Evolutionary conservation across 2,888 invertebrate species (phyloP).

Genomic region (Exephanes ischioxanthus): DNA sequence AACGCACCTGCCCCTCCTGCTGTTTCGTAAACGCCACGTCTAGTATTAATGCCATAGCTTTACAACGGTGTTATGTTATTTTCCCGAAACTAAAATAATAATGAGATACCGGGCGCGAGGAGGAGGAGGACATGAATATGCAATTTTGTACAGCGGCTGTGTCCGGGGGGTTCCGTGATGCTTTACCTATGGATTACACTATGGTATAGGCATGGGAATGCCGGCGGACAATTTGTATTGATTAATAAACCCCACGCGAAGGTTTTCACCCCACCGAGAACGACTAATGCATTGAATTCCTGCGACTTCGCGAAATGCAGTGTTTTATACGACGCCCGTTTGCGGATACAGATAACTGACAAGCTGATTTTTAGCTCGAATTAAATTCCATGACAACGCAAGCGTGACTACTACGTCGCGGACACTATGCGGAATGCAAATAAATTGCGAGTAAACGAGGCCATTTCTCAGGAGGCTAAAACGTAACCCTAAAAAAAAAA

Average conservation of each 20-base stretch:
- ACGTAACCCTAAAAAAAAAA: neutral
- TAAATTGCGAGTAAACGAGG: conserved; percentile 48
- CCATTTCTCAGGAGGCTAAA: conserved; percentile 45
- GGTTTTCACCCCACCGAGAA: conserved; percentile 10
- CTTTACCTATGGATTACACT: conserved; percentile 13
- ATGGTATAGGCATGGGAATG: neutral
- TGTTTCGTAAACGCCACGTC: conserved; percentile 11
- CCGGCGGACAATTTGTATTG: conserved; percentile 56
- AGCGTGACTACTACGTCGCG: neutral
- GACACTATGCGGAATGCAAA: neutral
- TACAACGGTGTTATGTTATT: conserved; percentile 29
- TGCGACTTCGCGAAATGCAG: neutral
- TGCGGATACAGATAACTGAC: neutral
- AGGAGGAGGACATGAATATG: conserved; percentile 64
- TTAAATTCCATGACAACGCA: neutral
- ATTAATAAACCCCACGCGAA: conserved; percentile 45
- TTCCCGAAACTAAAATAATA: conserved; percentile 53
- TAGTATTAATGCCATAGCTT: neutral
- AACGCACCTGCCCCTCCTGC: conserved; percentile 38
- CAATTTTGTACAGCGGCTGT: conserved; percentile 67
- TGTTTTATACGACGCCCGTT: neutral
- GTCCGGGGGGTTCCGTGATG: conserved; percentile 58
- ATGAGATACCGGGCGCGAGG: conserved; percentile 51
- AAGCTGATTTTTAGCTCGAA: neutral
- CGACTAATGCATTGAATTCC: neutral